These are phyloP conservation scores for Drosophila tripunctata DNA, from an alignment of 2,888 invertebrate species.

Conservation along the genomic window DNA sequence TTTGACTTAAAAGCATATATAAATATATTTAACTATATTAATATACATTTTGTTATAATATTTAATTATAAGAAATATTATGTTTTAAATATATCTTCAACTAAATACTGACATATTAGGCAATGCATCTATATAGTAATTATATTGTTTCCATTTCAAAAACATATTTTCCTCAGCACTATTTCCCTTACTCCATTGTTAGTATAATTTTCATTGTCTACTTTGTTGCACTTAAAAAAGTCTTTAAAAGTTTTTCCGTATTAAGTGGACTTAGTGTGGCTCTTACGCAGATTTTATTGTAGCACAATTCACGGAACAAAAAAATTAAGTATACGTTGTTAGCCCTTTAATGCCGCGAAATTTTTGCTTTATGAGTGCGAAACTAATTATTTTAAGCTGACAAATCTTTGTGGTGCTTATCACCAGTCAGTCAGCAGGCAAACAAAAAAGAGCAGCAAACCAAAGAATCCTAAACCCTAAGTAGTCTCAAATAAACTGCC, in stretches of 20 bases:
- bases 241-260: constrained; percentile 6
- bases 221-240: constrained; percentile 37
- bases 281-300: not conserved
- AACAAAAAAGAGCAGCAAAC: constrained; percentile 32
- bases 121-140: too few species aligned
- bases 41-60: too few species aligned
- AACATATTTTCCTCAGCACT: not conserved
- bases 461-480: constrained; percentile 28
- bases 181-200: constrained; percentile 1
- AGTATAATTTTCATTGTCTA: constrained; percentile 59
- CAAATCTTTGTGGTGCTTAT: constrained; percentile 57
- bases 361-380: constrained; percentile 30
- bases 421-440: constrained; percentile 45
- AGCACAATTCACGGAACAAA: not conserved
- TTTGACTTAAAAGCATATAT: too few species aligned
- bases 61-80: too few species aligned
- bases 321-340: constrained; percentile 13
- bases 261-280: constrained; percentile 16
- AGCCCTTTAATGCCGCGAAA: constrained; percentile 15
- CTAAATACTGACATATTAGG: too few species aligned
- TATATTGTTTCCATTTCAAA: not conserved
- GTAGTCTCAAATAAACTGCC: constrained; percentile 35
- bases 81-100: too few species aligned
- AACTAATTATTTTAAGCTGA: constrained; percentile 74
- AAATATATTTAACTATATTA: too few species aligned